phyloP scores from a whole-genome alignment of 2,888 invertebrate genomes.

The Calameuta pallipes region DNA sequence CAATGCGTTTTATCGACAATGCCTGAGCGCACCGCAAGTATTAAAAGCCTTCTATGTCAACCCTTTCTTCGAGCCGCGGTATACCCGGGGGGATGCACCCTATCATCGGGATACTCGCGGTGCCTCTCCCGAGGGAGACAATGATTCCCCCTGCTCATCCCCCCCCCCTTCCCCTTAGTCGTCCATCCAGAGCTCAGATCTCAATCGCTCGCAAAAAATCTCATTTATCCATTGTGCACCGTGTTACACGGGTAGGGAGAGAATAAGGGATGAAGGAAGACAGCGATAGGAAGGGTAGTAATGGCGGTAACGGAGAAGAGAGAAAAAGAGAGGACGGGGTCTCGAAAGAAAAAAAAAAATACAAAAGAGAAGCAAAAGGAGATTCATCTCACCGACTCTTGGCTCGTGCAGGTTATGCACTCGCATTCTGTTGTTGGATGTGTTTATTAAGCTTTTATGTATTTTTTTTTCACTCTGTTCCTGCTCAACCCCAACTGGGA shows the following conservation, averaged over 20 bases:
- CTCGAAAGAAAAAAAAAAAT: not conserved
- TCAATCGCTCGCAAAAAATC: conserved; percentile 65
- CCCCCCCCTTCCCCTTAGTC: conserved; percentile 17
- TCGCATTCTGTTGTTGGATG: conserved; percentile 42
- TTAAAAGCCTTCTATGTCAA: conserved; percentile 62
- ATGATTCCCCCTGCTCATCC: conserved; percentile 44
- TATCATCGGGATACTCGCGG: conserved; percentile 59
- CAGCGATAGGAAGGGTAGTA: conserved; percentile 10
- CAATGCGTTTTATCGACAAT: conserved; percentile 61
- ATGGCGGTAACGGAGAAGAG: conserved; percentile 11
- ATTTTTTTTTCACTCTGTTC: conserved; percentile 19
- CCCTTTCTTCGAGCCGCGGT: conserved; percentile 53
- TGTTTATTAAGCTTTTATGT: conserved; percentile 48
- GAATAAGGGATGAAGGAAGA: not conserved
- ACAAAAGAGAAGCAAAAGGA: conserved; percentile 5
- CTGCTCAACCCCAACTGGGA: conserved; percentile 13
- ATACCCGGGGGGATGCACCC: conserved; percentile 57
- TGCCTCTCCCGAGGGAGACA: conserved; percentile 56
- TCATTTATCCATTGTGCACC: conserved; percentile 63
- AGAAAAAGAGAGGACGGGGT: conserved; percentile 16
- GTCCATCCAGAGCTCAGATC: conserved; percentile 48
- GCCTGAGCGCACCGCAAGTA: conserved; percentile 51
- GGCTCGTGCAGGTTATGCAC: conserved; percentile 57
- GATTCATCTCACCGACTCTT: conserved; percentile 25
- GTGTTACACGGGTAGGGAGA: conserved; percentile 39